These are phyloP conservation scores for Byasa hedistus DNA, from an alignment of 2,888 invertebrate genomes.

Conservation along the genomic window DNA sequence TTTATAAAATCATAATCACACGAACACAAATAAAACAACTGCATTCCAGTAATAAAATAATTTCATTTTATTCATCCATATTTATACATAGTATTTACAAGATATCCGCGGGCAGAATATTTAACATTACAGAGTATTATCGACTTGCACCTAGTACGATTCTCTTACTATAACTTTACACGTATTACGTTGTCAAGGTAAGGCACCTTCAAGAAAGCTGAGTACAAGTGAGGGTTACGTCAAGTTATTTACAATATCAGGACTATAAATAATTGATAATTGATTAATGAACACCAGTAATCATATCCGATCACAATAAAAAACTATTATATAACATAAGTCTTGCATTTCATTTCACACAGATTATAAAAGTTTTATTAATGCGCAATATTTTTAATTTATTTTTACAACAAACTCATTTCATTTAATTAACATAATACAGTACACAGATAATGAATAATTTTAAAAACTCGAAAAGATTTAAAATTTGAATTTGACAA, in stretches of 20 bases:
- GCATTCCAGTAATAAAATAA: constrained; percentile 71
- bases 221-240: constrained; percentile 48
- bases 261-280: constrained; percentile 16
- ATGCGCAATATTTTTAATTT: too few species aligned
- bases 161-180: constrained; percentile 37
- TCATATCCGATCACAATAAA: neutral
- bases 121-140: constrained; percentile 68
- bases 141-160: constrained; percentile 62
- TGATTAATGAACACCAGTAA: neutral
- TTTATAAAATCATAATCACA: too few species aligned
- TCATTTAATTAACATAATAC: neutral
- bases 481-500: neutral
- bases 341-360: neutral
- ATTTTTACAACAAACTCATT: too few species aligned
- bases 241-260: constrained; percentile 20
- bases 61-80: constrained; percentile 69
- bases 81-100: constrained; percentile 70
- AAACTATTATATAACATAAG: neutral
- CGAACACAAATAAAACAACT: constrained; percentile 39
- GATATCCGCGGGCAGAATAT: constrained; percentile 60
- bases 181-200: constrained; percentile 49
- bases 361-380: neutral
- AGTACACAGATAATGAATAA: neutral
- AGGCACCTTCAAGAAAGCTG: constrained; percentile 62
- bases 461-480: too few species aligned